Percentiles rank a stretch among this genome's conserved stretches.
Evolutionary conservation across 2,113 vertebrate genomes (phyloP).

Genomic region (Gambusia affinis): DNA sequence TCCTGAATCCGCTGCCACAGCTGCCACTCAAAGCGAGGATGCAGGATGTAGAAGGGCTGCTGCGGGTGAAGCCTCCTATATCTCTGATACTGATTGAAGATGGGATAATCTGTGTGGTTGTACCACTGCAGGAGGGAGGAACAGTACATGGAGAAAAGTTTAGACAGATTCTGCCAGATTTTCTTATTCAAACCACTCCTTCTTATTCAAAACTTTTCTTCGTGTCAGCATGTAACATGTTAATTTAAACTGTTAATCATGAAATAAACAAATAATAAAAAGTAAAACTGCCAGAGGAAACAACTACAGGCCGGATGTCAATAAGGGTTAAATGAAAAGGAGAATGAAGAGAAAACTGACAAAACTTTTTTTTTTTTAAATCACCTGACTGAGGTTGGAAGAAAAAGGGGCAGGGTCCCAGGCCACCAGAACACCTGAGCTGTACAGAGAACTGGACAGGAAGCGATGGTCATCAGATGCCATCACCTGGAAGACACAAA

Average conservation of each 20-base stretch:
- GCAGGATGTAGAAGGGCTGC: slow-evolving; percentile 83
- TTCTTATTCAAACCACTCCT: no score
- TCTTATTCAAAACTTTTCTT: no score
- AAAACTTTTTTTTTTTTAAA: background rate
- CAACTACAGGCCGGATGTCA: background rate
- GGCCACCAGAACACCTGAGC: slow-evolving; percentile 79
- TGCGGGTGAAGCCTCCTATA: slow-evolving; percentile 79
- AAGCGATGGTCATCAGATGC: slow-evolving; percentile 80
- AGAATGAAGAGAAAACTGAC: no score
- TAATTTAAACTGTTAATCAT: no score
- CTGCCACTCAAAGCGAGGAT: slow-evolving; percentile 82
- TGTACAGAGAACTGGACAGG: slow-evolving; percentile 82
- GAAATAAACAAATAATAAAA: no score
- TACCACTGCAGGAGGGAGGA: slow-evolving; percentile 72
- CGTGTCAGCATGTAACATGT: no score
- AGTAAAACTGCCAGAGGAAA: background rate
- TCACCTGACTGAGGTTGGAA: slow-evolving; percentile 78
- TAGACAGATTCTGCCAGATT: no score
- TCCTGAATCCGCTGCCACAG: slow-evolving; percentile 82
- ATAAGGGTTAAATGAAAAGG: background rate
- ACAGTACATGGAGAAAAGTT: background rate
- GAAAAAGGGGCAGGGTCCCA: slow-evolving; percentile 85
- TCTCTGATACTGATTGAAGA: slow-evolving; percentile 81
- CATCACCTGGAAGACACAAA: slow-evolving; percentile 75
- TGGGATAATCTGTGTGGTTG: slow-evolving; percentile 83